Evolutionary conservation across 1,140 invertebrate species (phyloP), one percentile per base, ranked within the genome.

Genomic region (Caenorhabditis latens): DNA sequence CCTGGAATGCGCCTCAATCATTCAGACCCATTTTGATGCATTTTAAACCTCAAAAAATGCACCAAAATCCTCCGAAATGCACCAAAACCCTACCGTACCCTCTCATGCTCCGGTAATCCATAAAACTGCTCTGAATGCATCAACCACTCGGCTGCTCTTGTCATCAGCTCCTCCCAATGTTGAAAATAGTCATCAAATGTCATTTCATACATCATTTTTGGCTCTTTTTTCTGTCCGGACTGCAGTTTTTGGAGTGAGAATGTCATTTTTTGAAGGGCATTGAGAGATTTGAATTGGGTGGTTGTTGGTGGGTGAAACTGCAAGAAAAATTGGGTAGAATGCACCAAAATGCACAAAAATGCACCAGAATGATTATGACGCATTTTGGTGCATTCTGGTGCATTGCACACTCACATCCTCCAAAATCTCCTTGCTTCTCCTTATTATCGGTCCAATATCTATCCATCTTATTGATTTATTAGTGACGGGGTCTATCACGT

Each of bases 241-340:
- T 42, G 16, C 14, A 71, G 42, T 71, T 71, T 61, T 21, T 16
- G 8, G 14, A 61, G 9, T 6, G 58, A 61, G 6, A 61, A 21
- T 32, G 58, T 61, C 58, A 61, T 13, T 61, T 61, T 71, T 46
- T 71, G 40, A 71, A 71, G 65, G 9, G 65, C 65, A 48, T n/a
- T n/a, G 4, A 32, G 8, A 16, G 42, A 46, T 21, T 71, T 9
- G 42, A 32, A 65, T 13, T 40, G 5, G 8, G 24, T 14, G 11
- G 21, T n/a, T 0, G 65, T 7, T 16, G 42, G 65, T 6, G 65
- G 42, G 2, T 19, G 42, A 21, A 46, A 71, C 58, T 61, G 58
- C 8, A 61, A 61, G n/a, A 61, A 11, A 55, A 55, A 55, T 11
- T 55, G 1, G 1, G 1, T n/a, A 24, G 19, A 61, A n/a, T 61